Percentiles rank a stretch among this genome's conserved stretches.
Evolutionary conservation across 2,888 invertebrate species (phyloP).

Genomic region (Gonocerus acuteangulatus): DNA sequence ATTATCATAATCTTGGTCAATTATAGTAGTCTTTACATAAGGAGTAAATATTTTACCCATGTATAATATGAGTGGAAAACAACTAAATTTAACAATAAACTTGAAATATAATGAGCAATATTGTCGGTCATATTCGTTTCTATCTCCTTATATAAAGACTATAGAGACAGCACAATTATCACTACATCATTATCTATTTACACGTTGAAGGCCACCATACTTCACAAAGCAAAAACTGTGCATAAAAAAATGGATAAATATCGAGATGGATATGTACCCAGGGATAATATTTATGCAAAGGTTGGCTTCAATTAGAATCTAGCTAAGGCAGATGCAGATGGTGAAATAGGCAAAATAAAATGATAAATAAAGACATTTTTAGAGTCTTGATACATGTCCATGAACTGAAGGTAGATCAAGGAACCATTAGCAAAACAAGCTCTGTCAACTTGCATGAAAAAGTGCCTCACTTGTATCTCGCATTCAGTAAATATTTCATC

Average conservation of each 20-base stretch:
- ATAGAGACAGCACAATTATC: neutral
- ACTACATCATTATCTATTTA: neutral
- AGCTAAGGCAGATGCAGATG: constrained; percentile 33
- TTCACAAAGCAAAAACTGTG: constrained; percentile 8
- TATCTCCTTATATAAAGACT: neutral
- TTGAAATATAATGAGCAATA: neutral
- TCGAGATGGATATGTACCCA: constrained; percentile 22
- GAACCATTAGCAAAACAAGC: too few relatives aligned
- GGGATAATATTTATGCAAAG: constrained; percentile 23
- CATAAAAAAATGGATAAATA: constrained; percentile 3
- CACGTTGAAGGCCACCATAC: constrained; percentile 10
- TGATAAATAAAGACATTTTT: neutral
- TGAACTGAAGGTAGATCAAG: too few relatives aligned
- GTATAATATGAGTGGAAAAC: too few relatives aligned
- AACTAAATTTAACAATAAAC: too few relatives aligned
- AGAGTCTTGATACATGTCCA: too few relatives aligned
- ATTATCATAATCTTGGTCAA: constrained; percentile 19
- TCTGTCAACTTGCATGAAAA: too few relatives aligned
- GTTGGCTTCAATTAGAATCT: neutral
- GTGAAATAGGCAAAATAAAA: constrained; percentile 1
- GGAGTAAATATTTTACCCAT: neutral
- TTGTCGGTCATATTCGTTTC: neutral
- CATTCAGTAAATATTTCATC: too few relatives aligned
- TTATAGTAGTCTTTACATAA: constrained; percentile 20
- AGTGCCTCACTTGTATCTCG: too few relatives aligned